Evolutionary conservation across 1,140 invertebrate genomes (phyloP).

Genomic region (Pachyrhynchus sulphureomaculatus): DNA sequence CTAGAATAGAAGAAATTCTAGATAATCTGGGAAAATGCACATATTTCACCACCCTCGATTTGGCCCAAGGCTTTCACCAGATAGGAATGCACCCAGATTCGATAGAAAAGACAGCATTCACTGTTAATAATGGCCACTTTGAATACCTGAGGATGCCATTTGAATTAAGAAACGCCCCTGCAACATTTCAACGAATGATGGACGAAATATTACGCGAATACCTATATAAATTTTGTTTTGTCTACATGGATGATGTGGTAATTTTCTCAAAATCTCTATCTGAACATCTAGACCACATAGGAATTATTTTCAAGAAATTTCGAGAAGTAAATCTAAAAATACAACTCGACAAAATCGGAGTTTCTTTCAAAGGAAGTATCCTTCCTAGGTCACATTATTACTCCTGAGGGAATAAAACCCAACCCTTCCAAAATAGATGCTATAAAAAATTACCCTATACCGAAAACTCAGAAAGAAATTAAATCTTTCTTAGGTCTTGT

Average conservation of each 20-base stretch:
- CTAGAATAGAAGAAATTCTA: conserved; percentile 55
- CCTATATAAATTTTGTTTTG: conserved; percentile 33
- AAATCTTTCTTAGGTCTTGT: conserved; percentile 34
- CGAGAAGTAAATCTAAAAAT: conserved; percentile 40
- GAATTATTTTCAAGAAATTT: conserved; percentile 33
- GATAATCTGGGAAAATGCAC: conserved; percentile 52
- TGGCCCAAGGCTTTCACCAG: conserved; percentile 54
- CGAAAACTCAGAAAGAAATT: conserved; percentile 13
- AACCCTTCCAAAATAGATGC: conserved; percentile 19
- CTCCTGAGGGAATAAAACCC: conserved; percentile 19
- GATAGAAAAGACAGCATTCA: conserved; percentile 54
- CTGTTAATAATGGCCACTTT: conserved; percentile 43
- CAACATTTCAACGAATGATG: conserved; percentile 53
- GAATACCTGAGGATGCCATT: conserved; percentile 52
- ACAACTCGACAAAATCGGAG: conserved; percentile 20
- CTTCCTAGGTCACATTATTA: conserved; percentile 16
- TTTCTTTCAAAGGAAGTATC: conserved; percentile 17
- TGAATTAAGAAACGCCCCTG: conserved; percentile 50
- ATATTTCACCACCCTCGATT: conserved; percentile 56
- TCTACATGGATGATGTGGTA: conserved; percentile 48
- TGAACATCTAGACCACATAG: conserved; percentile 37
- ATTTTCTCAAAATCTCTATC: conserved; percentile 30
- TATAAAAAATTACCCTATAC: conserved; percentile 17
- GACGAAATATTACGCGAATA: conserved; percentile 43
- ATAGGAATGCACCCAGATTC: conserved; percentile 49